Evolutionary conservation across 1,140 invertebrate species (phyloP).

Genomic region (Heliconius eleuchia): DNA sequence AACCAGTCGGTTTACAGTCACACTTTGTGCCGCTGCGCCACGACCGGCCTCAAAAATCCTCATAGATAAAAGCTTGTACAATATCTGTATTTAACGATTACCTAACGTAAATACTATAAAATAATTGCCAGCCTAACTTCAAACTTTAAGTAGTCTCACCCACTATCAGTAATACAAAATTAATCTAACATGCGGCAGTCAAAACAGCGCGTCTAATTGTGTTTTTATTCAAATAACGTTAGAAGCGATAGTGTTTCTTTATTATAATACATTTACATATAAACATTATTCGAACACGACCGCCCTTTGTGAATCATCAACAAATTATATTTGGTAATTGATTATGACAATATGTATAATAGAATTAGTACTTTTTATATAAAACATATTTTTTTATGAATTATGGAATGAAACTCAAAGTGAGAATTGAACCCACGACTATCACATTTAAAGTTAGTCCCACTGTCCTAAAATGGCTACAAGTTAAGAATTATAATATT

Average conservation of each 20-base stretch:
- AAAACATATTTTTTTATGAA: no score
- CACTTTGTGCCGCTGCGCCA: no score
- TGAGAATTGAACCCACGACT: no score
- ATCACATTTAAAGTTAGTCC: no score
- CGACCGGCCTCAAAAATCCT: no score
- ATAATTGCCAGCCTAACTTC: conserved; percentile 24
- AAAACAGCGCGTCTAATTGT: conserved; percentile 58
- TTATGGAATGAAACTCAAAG: no score
- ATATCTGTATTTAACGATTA: no score
- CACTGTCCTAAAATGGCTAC: no score
- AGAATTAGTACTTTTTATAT: no score
- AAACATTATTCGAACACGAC: neutral
- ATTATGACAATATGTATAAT: neutral
- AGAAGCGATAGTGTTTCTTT: conserved; percentile 24
- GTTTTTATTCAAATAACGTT: conserved; percentile 61
- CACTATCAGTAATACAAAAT: conserved; percentile 46
- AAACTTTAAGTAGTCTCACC: conserved; percentile 15
- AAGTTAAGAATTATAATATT: no score
- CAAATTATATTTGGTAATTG: conserved; percentile 26
- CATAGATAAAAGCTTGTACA: no score
- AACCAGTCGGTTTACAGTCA: no score
- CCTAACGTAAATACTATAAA: neutral
- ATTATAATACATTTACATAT: conserved; percentile 29
- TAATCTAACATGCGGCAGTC: conserved; percentile 50
- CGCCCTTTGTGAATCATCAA: conserved; percentile 30